A percentile compares a stretch with the other conserved stretches of the same genome.
Conservation (phyloP, 1,140 invertebrate genomes). For the Drosophila sturtevanti region DNA sequence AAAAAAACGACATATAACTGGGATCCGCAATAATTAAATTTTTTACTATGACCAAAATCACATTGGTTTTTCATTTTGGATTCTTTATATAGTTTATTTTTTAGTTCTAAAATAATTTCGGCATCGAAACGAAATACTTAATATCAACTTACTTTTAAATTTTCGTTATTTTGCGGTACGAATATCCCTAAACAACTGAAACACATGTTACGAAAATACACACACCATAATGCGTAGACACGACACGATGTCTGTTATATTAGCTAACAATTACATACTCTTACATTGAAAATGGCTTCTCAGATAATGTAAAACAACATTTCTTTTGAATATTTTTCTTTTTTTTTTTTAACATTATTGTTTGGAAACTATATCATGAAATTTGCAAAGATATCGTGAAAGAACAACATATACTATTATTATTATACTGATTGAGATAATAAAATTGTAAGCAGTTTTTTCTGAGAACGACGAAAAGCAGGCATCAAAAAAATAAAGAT, state of each 20-base stretch:
- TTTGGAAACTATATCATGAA: constrained; percentile 31
- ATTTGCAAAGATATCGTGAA: constrained; percentile 25
- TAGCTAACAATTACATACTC: constrained; percentile 29
- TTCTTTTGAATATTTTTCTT: constrained; percentile 6
- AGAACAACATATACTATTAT: constrained; percentile 3
- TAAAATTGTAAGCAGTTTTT: constrained; percentile 5
- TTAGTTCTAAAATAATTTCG: too few relatives aligned
- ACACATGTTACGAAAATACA: constrained; percentile 52
- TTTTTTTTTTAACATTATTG: constrained; percentile 15
- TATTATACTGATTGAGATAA: constrained; percentile 5
- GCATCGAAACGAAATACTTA: too few relatives aligned
- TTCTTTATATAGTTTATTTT: too few relatives aligned
- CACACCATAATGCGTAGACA: neutral
- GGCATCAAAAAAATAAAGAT: constrained; percentile 32
- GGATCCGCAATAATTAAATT: too few relatives aligned
- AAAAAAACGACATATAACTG: too few relatives aligned
- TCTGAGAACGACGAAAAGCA: neutral
- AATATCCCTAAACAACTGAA: neutral
- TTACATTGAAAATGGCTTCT: neutral
- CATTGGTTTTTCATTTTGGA: too few relatives aligned
- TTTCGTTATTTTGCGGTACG: too few relatives aligned
- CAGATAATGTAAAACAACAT: constrained; percentile 3
- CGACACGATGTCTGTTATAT: neutral
- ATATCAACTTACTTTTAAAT: too few relatives aligned
- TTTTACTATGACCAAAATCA: too few relatives aligned